phyloP scores from a whole-genome alignment of 2,797 vertebrate species.

The Ptychobarbus kaznakovi region DNA sequence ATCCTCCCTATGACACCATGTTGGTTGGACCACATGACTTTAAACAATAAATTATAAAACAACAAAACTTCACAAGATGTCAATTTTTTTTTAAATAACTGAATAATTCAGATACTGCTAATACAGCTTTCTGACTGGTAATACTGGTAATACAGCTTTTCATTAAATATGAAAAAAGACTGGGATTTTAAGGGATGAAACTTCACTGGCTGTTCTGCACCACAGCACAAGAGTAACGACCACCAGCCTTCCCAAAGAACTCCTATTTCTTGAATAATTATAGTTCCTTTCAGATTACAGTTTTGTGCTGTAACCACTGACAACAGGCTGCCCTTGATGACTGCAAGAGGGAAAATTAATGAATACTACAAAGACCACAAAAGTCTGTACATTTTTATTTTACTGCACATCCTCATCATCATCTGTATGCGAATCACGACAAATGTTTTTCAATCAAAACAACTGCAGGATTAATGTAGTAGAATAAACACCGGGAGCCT shows the following conservation, averaged over 20 bases:
- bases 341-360: conserved; percentile 20
- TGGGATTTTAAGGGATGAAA: conserved; percentile 16
- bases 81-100: neutral
- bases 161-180: neutral
- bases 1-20: neutral
- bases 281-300: conserved; percentile 16
- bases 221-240: conserved; percentile 37
- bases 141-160: neutral
- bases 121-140: neutral
- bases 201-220: conserved; percentile 22
- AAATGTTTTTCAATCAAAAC: conserved; percentile 17
- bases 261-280: conserved; percentile 38
- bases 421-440: conserved; percentile 35
- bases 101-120: neutral
- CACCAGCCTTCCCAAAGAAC: neutral
- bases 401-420: neutral
- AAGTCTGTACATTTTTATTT: conserved; percentile 17
- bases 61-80: neutral
- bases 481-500: conserved; percentile 24
- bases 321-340: conserved; percentile 32
- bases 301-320: conserved; percentile 26
- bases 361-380: conserved; percentile 18
- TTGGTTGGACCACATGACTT: neutral
- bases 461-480: conserved; percentile 23
- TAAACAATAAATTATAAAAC: neutral